Base-by-base conservation (phyloP, 2,797 vertebrate genomes). In the Microctenopoma steveboyesi region DNA sequence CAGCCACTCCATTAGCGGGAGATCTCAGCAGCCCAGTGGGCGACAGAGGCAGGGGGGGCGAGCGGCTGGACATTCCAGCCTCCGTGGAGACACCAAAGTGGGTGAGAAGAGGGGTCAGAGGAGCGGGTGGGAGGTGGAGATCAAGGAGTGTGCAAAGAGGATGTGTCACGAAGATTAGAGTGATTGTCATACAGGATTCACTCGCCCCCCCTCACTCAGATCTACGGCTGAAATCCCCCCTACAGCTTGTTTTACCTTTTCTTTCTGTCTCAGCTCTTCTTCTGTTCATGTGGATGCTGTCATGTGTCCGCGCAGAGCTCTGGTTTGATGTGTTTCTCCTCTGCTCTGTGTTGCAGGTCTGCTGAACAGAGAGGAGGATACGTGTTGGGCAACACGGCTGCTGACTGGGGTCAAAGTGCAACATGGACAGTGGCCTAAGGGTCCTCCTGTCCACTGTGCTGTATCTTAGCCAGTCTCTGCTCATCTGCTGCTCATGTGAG, bases 341-440 rank as follows among this genome's bases (percentile, higher is more conserved):
- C 12, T 66, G 15, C 37, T 82, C 69, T 76, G 66, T 85, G 68
- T 86, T 74, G 65, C 88, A 93, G 93, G 87, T 91, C 86, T 81
- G 86, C 75, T 27, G 28, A 82, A 67, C 70, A 52, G 81, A 71
- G 63, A 14, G 84, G 64, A 75, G 71, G n/a, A 79, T 76, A 69
- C 53, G 56, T 46, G 59, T 67, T 28, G 81, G 81, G 60, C 83
- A 86, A 74, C 81, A 83, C 83, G 78, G 86, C 87, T 72, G 74
- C 83, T 80, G 84, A 83, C 76, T 71, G 89, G 90, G 89, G 84
- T 92, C 79, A 82, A 84, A 75, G 85, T 54, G 67, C 90, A 84
- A 81, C 91, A 95, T 95, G 94, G 93, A 92, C 88, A 64, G 88
- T 82, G 89, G 91, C 90, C 88, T 93, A 18, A 91, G 90, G 90